These are phyloP conservation scores for Adelognathus sp. DNA, from an alignment of 2,888 invertebrate genomes.

Conservation along the genomic window DNA sequence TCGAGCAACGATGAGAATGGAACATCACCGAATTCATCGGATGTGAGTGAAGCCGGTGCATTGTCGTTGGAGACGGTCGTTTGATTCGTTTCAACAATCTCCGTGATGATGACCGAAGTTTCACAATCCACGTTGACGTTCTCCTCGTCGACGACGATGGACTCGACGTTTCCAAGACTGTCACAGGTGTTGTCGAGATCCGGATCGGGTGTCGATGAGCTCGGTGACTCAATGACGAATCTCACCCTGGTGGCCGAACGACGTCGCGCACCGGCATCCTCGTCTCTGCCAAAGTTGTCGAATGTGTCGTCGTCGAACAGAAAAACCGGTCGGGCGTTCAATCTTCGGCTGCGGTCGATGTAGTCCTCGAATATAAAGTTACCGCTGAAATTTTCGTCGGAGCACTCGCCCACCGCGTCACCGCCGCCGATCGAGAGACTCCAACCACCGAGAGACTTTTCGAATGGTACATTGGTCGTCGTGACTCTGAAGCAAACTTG, in stretches of 20 bases:
- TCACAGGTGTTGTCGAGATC: slow-evolving; percentile 50
- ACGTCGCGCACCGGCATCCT: neutral
- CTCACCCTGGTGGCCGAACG: slow-evolving; percentile 68
- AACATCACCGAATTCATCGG: slow-evolving; percentile 60
- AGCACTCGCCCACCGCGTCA: slow-evolving; percentile 33
- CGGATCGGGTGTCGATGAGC: slow-evolving; percentile 62
- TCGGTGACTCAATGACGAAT: slow-evolving; percentile 73
- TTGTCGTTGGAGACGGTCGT: neutral
- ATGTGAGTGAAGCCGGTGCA: neutral
- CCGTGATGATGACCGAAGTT: slow-evolving; percentile 40
- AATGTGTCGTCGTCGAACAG: slow-evolving; percentile 52
- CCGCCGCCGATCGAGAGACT: slow-evolving; percentile 53
- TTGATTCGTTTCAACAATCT: slow-evolving; percentile 25
- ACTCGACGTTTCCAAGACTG: slow-evolving; percentile 56
- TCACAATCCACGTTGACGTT: neutral
- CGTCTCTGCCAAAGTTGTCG: slow-evolving; percentile 9
- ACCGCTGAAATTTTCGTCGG: slow-evolving; percentile 52
- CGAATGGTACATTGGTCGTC: slow-evolving; percentile 76
- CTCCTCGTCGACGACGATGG: slow-evolving; percentile 40
- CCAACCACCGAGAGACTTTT: slow-evolving; percentile 70
- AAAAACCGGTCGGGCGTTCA: slow-evolving; percentile 55
- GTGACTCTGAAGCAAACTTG: slow-evolving; percentile 74
- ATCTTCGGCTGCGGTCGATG: slow-evolving; percentile 69
- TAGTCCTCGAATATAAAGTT: slow-evolving; percentile 75
- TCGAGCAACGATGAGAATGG: slow-evolving; percentile 55